Conservation (phyloP, 2,888 invertebrate species). For the Nymphalis urticae region DNA sequence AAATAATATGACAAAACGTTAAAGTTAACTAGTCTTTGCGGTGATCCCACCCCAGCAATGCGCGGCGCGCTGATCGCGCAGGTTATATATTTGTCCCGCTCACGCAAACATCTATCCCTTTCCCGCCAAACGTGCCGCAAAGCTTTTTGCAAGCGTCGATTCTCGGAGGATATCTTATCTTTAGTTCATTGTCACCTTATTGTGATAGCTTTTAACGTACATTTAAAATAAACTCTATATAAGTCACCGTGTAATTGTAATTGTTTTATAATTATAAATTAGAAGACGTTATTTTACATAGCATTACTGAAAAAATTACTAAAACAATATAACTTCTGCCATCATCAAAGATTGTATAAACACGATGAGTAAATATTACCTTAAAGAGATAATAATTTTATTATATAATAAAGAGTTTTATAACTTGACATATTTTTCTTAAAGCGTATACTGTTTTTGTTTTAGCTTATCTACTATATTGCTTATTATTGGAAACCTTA, state of each 20-base stretch:
- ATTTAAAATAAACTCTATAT: background rate
- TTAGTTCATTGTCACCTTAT: conserved; percentile 40
- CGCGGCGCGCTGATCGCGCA: conserved; percentile 62
- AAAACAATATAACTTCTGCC: no score
- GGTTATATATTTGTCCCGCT: conserved; percentile 57
- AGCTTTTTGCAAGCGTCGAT: conserved; percentile 53
- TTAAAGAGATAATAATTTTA: no score
- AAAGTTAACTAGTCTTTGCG: conserved; percentile 49
- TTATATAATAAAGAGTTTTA: no score
- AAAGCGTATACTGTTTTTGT: no score
- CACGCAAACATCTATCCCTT: conserved; percentile 48
- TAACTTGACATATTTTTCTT: no score
- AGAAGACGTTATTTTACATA: no score
- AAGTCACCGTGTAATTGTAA: background rate
- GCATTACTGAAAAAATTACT: no score
- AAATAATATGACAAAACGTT: conserved; percentile 22
- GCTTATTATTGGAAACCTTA: no score
- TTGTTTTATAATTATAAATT: background rate
- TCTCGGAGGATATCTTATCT: conserved; percentile 26
- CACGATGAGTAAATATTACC: no score
- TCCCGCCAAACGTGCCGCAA: conserved; percentile 67
- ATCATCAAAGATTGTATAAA: no score
- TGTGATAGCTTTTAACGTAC: background rate
- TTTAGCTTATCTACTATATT: no score
- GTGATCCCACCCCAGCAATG: conserved; percentile 63